These are phyloP conservation scores for Sarotherodon lohbergeri DNA, from an alignment of 2,113 vertebrate genomes.

Conservation along the genomic window DNA sequence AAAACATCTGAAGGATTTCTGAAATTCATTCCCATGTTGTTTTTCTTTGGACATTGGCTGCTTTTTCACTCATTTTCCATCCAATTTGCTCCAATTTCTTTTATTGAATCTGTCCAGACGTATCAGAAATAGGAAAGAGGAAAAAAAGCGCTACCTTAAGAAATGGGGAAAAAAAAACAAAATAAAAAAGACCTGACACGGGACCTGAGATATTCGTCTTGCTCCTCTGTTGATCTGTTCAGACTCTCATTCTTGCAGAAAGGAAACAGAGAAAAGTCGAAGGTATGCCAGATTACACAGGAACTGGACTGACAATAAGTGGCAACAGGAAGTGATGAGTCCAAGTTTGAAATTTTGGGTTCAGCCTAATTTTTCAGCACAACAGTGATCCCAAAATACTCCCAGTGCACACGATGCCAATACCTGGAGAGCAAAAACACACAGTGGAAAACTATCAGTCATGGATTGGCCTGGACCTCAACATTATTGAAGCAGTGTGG, in stretches of 20 bases:
- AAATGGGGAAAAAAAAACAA: neutral
- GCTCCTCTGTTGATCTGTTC: neutral
- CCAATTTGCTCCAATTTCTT: neutral
- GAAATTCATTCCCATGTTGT: neutral
- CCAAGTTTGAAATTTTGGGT: neutral
- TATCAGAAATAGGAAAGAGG: neutral
- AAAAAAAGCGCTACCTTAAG: rapidly evolving
- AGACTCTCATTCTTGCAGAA: neutral
- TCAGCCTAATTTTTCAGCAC: neutral
- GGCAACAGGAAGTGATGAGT: neutral
- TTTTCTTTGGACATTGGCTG: neutral
- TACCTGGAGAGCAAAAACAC: neutral
- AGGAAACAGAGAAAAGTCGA: neutral
- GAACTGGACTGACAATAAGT: neutral
- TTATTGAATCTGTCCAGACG: neutral
- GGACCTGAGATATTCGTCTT: neutral
- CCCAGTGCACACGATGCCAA: neutral
- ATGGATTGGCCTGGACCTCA: neutral
- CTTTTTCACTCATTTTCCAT: neutral
- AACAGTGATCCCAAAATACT: neutral
- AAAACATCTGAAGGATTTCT: neutral
- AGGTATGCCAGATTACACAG: neutral
- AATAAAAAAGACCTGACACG: neutral
- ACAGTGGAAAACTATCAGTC: neutral
- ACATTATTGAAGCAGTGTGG: neutral